Evolutionary conservation across 2,113 vertebrate genomes (phyloP), one percentile per base, ranked within the genome.

Genomic region (Melanotaenia duboulayi): DNA sequence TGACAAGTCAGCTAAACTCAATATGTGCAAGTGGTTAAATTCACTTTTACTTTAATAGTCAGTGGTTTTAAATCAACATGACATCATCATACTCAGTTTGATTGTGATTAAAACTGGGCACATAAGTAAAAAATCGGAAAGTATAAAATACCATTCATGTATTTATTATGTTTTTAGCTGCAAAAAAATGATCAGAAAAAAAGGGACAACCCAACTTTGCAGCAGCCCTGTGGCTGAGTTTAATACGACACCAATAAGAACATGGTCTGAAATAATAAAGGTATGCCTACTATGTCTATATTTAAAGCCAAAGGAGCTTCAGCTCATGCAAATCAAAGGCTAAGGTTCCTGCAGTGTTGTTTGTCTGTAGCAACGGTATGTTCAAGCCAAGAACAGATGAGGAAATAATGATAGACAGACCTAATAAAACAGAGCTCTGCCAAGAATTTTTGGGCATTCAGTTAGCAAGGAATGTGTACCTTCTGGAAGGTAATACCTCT

Each of bases 191-290:
- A 35, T 6, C 1, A 35, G 8, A 9, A 7, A 54, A 66, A 78
- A 76, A 51, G 17, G 20, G 24, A 44, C 32, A 73, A 65, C 57
- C n/a, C 23, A 35, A 69, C 42, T 54, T 52, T 24, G 11, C 22
- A 61, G 73, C 51, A 57, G 57, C 57, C 56, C 7, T 24, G 58
- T 11, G 71, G 35, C 57, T n/a, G 59, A 75, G 73, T 82, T 88
- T 83, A 92, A 90, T 88, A 88, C 72, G 90, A 92, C 86, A 91
- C 86, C 68, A 24, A 91, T 87, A 87, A 89, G 81, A 87, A 78
- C 85, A 68, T 59, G 78, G 64, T 76, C 82, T 78, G 79, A 91
- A 89, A 88, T 88, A 76, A 91, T 90, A 78, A 87, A 74, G 84
- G 76, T 89, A 91, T 89, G 90, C 13, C 48, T 37, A 80, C 83